These are phyloP conservation scores for Harpalus rubripes DNA, from an alignment of 2,888 invertebrate species.

Conservation along the genomic window DNA sequence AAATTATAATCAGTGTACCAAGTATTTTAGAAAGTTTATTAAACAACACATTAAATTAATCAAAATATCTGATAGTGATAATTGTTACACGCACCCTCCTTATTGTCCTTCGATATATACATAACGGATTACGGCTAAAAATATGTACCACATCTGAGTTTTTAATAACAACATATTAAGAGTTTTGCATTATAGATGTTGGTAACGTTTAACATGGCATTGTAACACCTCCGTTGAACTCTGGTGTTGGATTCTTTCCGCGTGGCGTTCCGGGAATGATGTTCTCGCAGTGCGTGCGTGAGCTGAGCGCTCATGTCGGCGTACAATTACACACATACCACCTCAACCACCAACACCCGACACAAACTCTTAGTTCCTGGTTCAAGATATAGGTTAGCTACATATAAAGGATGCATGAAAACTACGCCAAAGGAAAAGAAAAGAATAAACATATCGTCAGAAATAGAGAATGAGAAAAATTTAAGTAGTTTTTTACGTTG, in stretches of 20 bases:
- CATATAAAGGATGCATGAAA: not conserved
- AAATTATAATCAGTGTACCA: too few relatives aligned
- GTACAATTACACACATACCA: conserved; percentile 15
- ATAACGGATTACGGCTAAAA: too few relatives aligned
- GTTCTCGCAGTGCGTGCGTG: conserved; percentile 33
- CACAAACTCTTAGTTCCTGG: not conserved
- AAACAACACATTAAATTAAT: too few relatives aligned
- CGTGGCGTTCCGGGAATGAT: conserved; percentile 26
- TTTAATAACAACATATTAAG: too few relatives aligned
- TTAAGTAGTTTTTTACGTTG: too few relatives aligned
- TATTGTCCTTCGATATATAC: too few relatives aligned
- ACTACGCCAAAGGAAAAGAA: not conserved
- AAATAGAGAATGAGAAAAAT: too few relatives aligned
- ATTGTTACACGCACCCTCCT: too few relatives aligned
- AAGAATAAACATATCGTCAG: not conserved
- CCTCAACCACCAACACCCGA: not conserved
- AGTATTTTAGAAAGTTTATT: too few relatives aligned
- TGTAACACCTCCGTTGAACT: not conserved
- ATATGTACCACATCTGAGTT: too few relatives aligned
- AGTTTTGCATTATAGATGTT: too few relatives aligned
- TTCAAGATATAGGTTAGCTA: not conserved
- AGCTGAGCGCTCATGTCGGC: not conserved
- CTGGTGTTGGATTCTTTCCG: not conserved
- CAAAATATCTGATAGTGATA: too few relatives aligned
- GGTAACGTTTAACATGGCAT: not conserved